Conservation (phyloP, 1,140 invertebrate species). For the Kradibia gibbosae region DNA sequence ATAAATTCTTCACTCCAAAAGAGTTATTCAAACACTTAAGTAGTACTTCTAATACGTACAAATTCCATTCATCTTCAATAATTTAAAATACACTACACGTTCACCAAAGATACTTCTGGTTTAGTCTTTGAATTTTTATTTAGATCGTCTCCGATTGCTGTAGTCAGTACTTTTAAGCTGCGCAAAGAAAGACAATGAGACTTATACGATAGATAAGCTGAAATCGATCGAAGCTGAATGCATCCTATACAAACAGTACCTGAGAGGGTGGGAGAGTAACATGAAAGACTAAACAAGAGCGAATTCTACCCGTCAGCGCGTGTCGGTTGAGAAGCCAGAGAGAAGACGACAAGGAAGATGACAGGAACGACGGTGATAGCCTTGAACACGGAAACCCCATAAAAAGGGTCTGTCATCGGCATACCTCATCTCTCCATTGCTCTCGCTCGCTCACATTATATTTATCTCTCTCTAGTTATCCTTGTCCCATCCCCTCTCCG, state of each 20-base stretch:
- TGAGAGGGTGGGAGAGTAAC: not conserved
- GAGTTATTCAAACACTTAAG: no score
- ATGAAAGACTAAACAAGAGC: slow-evolving; percentile 35
- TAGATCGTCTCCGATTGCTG: not conserved
- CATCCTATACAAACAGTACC: slow-evolving; percentile 23
- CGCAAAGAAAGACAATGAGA: not conserved
- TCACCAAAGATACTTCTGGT: no score
- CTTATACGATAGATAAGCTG: not conserved
- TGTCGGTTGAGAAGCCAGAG: slow-evolving; percentile 30
- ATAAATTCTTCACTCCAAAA: no score
- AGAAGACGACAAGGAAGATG: slow-evolving; percentile 42
- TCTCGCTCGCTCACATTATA: not conserved
- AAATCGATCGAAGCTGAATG: slow-evolving; percentile 23
- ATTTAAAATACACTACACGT: no score
- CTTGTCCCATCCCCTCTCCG: not conserved
- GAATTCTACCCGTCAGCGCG: slow-evolving; percentile 40
- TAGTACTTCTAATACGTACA: no score
- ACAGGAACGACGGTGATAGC: slow-evolving; percentile 37
- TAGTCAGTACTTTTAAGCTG: not conserved
- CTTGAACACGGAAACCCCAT: slow-evolving; percentile 46
- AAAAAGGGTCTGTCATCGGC: slow-evolving; percentile 56
- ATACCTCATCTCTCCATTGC: slow-evolving; percentile 34
- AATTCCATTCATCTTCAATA: no score
- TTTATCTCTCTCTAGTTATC: slow-evolving; percentile 1
- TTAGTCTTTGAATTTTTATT: not conserved